Conservation (phyloP, 2,797 vertebrate genomes). For the Sternotherus odoratus region DNA sequence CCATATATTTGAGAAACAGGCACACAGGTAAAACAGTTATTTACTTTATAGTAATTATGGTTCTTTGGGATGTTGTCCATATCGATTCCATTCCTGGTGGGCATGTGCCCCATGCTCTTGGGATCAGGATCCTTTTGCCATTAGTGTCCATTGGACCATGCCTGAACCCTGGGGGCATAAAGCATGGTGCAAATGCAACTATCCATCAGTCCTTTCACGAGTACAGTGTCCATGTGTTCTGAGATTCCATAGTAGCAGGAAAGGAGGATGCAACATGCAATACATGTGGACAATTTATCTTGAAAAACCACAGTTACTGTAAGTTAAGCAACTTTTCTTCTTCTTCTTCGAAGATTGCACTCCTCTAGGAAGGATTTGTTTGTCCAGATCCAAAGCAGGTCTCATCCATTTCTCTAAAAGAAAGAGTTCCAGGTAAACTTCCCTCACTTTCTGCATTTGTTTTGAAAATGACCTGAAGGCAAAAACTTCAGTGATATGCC, state of each 20-base stretch:
- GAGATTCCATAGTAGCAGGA: neutral
- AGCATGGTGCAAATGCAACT: neutral
- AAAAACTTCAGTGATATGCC: neutral
- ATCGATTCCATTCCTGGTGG: neutral
- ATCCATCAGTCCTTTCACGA: neutral
- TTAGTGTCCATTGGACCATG: neutral
- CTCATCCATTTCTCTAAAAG: neutral
- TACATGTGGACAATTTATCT: neutral
- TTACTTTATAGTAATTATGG: neutral
- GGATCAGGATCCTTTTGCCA: neutral
- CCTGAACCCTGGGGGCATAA: neutral
- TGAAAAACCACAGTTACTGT: neutral
- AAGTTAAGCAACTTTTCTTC: neutral
- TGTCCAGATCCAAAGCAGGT: neutral
- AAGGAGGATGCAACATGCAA: neutral
- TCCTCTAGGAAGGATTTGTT: neutral
- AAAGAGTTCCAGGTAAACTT: neutral
- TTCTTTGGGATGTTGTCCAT: neutral
- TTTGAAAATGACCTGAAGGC: neutral
- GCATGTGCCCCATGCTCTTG: neutral
- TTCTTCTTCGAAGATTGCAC: neutral
- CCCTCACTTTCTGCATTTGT: neutral
- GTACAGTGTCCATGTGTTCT: accelerated
- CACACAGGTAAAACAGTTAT: neutral
- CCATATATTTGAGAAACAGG: neutral